Base-by-base conservation (phyloP, 2,888 invertebrate genomes). In the Phytoseiulus persimilis region DNA sequence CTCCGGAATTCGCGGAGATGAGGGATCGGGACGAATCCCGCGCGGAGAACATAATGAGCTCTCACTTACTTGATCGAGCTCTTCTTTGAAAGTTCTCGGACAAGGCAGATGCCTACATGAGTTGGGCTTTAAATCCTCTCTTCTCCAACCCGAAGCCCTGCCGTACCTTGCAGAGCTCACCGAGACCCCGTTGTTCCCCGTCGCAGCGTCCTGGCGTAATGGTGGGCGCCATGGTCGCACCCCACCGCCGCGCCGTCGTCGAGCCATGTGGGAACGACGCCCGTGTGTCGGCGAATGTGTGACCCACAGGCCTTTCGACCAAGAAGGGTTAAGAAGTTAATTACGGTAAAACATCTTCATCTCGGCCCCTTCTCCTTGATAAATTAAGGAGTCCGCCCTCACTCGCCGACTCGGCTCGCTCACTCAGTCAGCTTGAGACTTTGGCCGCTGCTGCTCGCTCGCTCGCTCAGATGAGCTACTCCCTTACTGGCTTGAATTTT, bases 331-430 rank as follows among this genome's bases (percentile, higher is more conserved):
- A 87, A 87, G 87, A 87, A 87, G 87, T 87, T 87, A 87, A 87
- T 87, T 87, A 87, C 87, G 45, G 39, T 87, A 87, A 87, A 87
- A 87, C 87, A 87, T 87, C 87, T 87, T 87, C 87, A 87, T 87
- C 87, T 33, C 87, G 32, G 31, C 33, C 6, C 87, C 87, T 32
- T 84, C 32, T 84, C 18, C 84, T 84, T 87, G 87, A 87, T 87
- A 87, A 87, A 87, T 87, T 87, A 87, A 87, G 87, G 45, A 31
- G 87, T 45, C 87, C 87, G 23, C 87, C 87, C 32, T 45, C 87
- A 87, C 33, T 45, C 84, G 32, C 32, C 83, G 83, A 11, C 32
- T 84, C 1, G 84, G 32, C 31, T 32, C 84, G 84, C 32, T 84
- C 84, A 32, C 31, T 83, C 83, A 83, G 32, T 5, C 31, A n/a